Evolutionary conservation across 2,797 vertebrate species (phyloP), one percentile per base, ranked within the genome.

Genomic region (Rhynchotus rufescens): DNA sequence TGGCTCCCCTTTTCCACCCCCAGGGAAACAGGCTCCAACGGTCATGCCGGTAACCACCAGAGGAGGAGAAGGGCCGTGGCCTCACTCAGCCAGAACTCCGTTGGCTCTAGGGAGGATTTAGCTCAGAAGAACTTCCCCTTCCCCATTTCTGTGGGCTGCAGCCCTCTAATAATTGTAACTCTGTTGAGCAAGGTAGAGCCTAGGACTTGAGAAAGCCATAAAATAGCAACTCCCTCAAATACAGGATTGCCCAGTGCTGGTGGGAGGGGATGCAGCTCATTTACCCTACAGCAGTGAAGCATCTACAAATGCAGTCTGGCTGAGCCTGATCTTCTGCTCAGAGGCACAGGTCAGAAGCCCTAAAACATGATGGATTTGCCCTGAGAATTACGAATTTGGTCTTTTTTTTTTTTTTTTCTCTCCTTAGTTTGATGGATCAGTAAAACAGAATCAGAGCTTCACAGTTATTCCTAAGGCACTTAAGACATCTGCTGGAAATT

Each of bases 401-500:
- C 45, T 83, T 80, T 83, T 83, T 38, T 36, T 36, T 36, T 36
- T 36, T 83, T 38, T 36, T 36, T 36, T 36, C 10, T 49, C 20
- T 83, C 52, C 82, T 34, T 20, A 36, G 15, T 52, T 23, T 57
- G 54, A n/a, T 49, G 28, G 60, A 65, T 59, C 72, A 83, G 23
- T 64, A 83, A 22, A 15, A 32, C 21, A 57, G 56, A 91, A 87
- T 15, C 66, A 36, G 52, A 80, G 32, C 23, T 32, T 81, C 49
- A 68, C 75, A 59, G 67, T 57, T 65, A 84, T 96, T 96, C 57
- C 54, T 96, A 78, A 62, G 78, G 11, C 57, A 74, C 80, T 91
- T 82, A 92, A 95, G 96, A 96, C 96, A 94, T 82, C 96, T 96
- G 77, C 94, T 96, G 96, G 96, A 94, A 92, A 68, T 15, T 9